Evolutionary conservation across 2,888 invertebrate genomes (phyloP), one percentile per base, ranked within the genome.

Genomic region (Mythimna ferrago): DNA sequence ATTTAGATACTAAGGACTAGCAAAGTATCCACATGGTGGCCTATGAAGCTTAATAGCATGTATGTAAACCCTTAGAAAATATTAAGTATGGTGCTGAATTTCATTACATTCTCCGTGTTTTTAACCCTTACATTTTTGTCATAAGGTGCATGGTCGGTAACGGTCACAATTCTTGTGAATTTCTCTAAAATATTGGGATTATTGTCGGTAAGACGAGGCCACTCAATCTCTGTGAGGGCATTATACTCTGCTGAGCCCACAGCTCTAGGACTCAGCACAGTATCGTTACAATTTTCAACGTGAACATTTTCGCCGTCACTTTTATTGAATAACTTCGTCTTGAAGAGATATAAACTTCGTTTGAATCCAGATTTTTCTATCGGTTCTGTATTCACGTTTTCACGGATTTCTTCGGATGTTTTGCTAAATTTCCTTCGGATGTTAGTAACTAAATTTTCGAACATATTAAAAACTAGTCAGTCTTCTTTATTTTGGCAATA

Each of bases 251-350:
- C 93, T 56, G 92, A 90, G 44, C 96, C 96, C 86, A 95, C 94
- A 68, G 97, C 97, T 87, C 97, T 94, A 62, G 97, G 97, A 82
- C 97, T 97, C 86, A 97, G 90, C 84, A 95, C 96, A 82, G 89
- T 90, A 87, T 94, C 88, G 84, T 93, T 90, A 88, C 94, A 94
- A 87, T 94, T 84, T 86, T 93, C 83, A 69, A 87, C 86, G 76
- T 89, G 83, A 76, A 87, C 65, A 78, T 81, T 87, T 71, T 83
- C 84, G 77, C 84, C 80, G 76, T 93, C 91, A 66, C 88, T 80
- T 87, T 93, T 95, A 65, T 44, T 70, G 38, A 90, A 86, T 58
- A 93, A 83, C 86, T 94, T 96, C 19, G 91, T 86, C 87, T 93
- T 95, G 74, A 95, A 91, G 81, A 94, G 86, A 76, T 92, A 91